Evolutionary conservation across 2,888 invertebrate species (phyloP).

Genomic region (Tinea trinotella): DNA sequence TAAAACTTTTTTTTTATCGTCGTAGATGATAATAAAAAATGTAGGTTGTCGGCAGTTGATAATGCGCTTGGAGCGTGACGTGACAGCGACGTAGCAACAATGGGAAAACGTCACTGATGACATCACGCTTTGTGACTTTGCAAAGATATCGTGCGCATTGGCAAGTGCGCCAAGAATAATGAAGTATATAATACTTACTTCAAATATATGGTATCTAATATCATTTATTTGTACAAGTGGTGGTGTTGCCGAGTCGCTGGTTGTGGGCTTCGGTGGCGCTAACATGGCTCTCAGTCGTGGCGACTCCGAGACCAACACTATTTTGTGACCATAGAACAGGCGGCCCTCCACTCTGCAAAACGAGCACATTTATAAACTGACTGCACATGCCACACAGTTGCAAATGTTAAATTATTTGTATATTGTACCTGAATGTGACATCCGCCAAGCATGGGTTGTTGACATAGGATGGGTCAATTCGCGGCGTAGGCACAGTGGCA

Average conservation of each 20-base stretch:
- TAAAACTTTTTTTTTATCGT: too few relatives aligned
- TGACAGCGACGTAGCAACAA: too few relatives aligned
- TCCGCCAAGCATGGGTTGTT: slow-evolving; percentile 95
- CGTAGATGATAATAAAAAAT: too few relatives aligned
- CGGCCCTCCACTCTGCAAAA: slow-evolving; percentile 91
- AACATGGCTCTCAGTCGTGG: slow-evolving; percentile 89
- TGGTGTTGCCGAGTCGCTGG: slow-evolving; percentile 40
- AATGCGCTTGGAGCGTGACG: too few relatives aligned
- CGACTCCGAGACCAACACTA: slow-evolving; percentile 92
- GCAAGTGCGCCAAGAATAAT: too few relatives aligned
- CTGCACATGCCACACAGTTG: too few relatives aligned
- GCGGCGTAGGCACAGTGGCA: slow-evolving; percentile 46
- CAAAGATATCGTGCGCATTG: too few relatives aligned
- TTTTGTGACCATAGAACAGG: slow-evolving; percentile 94
- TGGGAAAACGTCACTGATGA: too few relatives aligned
- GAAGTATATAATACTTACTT: slow-evolving; percentile 72
- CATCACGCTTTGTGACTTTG: too few relatives aligned
- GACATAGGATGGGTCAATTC: slow-evolving; percentile 93
- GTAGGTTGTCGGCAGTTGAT: too few relatives aligned
- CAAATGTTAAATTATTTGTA: too few relatives aligned
- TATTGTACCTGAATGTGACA: slow-evolving; percentile 88
- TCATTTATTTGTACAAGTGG: slow-evolving; percentile 94
- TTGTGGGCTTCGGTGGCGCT: slow-evolving; percentile 47
- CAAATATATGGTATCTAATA: slow-evolving; percentile 92
- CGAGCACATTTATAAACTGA: neutral